Evolutionary conservation across 1,140 invertebrate species (phyloP).

Genomic region (Sesamia nonagrioides): DNA sequence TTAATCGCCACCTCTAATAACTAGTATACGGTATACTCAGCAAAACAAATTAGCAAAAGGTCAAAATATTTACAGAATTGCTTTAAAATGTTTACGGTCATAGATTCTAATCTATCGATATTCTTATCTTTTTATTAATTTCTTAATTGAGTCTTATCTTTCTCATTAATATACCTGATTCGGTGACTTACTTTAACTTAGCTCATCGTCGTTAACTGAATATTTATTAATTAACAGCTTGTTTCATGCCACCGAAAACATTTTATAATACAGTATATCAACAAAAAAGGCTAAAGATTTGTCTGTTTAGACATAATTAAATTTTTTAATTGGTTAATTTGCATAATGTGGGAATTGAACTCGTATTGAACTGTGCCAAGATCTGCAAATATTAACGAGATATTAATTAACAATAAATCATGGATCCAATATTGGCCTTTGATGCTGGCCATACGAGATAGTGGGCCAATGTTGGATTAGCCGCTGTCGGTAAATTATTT

Average conservation of each 20-base stretch:
- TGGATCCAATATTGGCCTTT: background rate
- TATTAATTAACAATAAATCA: background rate
- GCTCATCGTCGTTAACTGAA: background rate
- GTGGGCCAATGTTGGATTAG: no score
- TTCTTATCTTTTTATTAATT: conserved; percentile 13
- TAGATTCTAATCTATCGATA: background rate
- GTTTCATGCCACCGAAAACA: background rate
- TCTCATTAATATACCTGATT: background rate
- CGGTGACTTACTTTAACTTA: background rate
- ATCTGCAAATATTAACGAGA: background rate
- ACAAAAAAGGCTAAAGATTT: background rate
- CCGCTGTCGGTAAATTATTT: no score
- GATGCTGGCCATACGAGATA: no score
- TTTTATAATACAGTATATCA: background rate
- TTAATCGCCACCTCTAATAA: background rate
- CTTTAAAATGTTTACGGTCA: background rate
- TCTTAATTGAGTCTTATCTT: conserved; percentile 27
- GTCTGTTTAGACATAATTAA: conserved; percentile 8
- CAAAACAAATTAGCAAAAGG: background rate
- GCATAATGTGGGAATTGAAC: background rate
- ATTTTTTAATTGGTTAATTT: conserved; percentile 17
- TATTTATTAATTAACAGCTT: background rate
- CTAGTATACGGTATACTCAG: background rate
- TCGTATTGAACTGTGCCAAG: no score
- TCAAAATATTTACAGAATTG: background rate